phyloP scores from a whole-genome alignment of 2,113 vertebrate species.

The Limanda limanda region DNA sequence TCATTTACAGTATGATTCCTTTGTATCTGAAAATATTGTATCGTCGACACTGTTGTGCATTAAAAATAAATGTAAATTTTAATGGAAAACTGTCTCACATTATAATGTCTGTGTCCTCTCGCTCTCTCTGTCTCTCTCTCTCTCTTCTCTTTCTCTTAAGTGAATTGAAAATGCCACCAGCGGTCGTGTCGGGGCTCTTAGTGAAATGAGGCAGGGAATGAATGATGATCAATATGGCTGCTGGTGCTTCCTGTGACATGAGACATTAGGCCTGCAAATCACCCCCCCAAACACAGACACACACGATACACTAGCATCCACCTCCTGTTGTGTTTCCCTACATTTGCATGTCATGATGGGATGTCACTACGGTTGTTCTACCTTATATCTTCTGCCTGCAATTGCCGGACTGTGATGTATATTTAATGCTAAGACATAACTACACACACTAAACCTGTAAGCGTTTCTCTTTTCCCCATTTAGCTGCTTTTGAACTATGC shows the following conservation, averaged over 20 bases:
- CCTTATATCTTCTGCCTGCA: no score
- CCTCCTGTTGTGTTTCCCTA: neutral
- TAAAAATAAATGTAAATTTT: constrained; percentile 13
- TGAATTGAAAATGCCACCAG: constrained; percentile 31
- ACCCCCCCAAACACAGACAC: neutral
- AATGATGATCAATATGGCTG: constrained; percentile 47
- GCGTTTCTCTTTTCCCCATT: no score
- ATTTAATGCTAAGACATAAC: no score
- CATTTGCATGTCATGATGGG: neutral
- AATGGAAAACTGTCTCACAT: neutral
- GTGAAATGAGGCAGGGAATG: constrained; percentile 49
- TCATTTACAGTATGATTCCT: neutral
- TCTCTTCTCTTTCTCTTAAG: neutral
- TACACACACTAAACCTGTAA: neutral
- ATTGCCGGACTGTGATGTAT: no score
- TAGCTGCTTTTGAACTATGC: no score
- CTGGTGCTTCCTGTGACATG: constrained; percentile 33
- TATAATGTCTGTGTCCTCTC: neutral
- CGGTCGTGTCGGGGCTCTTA: constrained; percentile 24
- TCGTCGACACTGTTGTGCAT: neutral
- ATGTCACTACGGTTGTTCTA: neutral
- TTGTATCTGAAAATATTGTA: neutral
- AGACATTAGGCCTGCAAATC: constrained; percentile 34
- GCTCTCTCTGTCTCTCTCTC: neutral
- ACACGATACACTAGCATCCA: neutral